Conservation (phyloP, 1,140 invertebrate genomes). For the Rhyacophila brunnea region DNA sequence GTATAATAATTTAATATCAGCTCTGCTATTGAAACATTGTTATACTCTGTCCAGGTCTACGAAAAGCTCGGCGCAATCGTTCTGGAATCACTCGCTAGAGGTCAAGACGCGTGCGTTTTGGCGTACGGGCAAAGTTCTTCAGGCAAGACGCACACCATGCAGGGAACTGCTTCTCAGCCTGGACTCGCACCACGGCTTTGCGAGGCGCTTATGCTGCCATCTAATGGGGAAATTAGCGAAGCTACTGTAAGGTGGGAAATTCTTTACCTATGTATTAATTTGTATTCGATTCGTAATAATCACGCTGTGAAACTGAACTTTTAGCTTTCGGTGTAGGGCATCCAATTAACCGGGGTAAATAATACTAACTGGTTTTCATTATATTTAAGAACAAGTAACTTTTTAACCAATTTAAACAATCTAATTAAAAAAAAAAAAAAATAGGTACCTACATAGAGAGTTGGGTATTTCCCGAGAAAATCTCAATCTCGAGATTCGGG, state of each 20-base stretch:
- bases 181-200: conserved; percentile 52
- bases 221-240: conserved; percentile 1
- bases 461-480: too few relatives aligned
- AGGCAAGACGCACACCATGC: conserved; percentile 79
- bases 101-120: conserved; percentile 65
- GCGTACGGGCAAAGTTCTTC: conserved; percentile 80
- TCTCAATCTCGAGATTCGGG: too few relatives aligned
- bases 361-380: too few relatives aligned
- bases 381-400: too few relatives aligned
- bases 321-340: too few relatives aligned
- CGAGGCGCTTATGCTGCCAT: conserved; percentile 44
- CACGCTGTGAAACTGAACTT: too few relatives aligned
- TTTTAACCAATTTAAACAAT: too few relatives aligned
- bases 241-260: conserved; percentile 43
- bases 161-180: conserved; percentile 53
- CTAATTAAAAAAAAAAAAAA: too few relatives aligned
- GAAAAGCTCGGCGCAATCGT: conserved; percentile 64
- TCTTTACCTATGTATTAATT: too few relatives aligned
- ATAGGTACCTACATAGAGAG: too few relatives aligned
- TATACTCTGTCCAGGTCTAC: conserved; percentile 58
- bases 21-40: not conserved
- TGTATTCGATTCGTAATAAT: too few relatives aligned
- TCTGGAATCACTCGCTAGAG: conserved; percentile 54
- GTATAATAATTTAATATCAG: conserved; percentile 2
- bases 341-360: too few relatives aligned